Base-by-base conservation (phyloP, 2,888 invertebrate species). In the Zaprionus bogoriensis region DNA sequence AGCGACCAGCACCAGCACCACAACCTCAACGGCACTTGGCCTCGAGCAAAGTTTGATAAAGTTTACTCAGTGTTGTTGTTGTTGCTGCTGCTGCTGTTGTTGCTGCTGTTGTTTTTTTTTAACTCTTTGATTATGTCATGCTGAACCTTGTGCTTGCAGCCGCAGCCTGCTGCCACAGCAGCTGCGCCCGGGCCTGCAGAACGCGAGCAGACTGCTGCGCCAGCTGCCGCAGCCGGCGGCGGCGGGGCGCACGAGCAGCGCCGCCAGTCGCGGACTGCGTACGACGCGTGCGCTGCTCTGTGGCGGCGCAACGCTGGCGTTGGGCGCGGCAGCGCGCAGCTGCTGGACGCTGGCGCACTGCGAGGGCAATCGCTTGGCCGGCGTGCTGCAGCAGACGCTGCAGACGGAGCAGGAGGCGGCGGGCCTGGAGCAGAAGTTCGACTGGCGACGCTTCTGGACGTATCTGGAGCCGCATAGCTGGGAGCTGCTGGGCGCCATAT, bases 391-490 rank as follows among this genome's bases (percentile, higher is more conserved):
- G 41, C 87, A 78, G 25, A 87, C 87, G 1, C 59, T 89, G 23
- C 12, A 45, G 0, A n/a, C 9, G 28, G 67, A 92, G 5, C 92
- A 51, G 46, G 93, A 93, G 50, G n/a, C n/a, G n/a, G n/a, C n/a
- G n/a, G n/a, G n/a, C n/a, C 92, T 92, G 51, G 92, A 92, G 72
- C 89, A 92, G 0, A 92, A 93, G 66, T 97, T 97, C 91, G 95
- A 96, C 87, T 97, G 97, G 97, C 92, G 90, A 17, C 93, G 93
- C 64, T 94, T 98, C 67, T 93, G 95, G 90, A 87, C 92, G 10
- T 95, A 97, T 88, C 90, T 98, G 2, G 92, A 92, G 86, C 96
- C 96, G 20, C 95, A 97, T 89, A 91, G 95, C 63, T 94, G 94
- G 93, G 93, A 95, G 70, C 92, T 98, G 51, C 85, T 95, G 4